A percentile compares a stretch with the other conserved stretches of the same genome.
Evolutionary conservation across 2,888 invertebrate species (phyloP).

Genomic region (Cephonodes hylas): DNA sequence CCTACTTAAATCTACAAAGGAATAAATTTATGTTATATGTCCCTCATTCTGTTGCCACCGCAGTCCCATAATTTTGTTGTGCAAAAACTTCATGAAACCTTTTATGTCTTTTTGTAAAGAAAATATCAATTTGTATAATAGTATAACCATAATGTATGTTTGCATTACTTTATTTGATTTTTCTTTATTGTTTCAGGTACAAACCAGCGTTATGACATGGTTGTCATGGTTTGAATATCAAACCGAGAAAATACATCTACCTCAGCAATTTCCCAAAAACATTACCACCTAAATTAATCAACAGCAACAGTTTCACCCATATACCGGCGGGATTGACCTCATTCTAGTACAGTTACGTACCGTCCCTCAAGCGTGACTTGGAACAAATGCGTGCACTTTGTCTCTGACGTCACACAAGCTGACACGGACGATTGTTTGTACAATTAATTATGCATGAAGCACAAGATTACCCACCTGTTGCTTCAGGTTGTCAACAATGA

Average conservation of each 20-base stretch:
- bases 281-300: not conserved
- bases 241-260: not conserved
- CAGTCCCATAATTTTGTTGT: no score
- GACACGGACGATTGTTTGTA: not conserved
- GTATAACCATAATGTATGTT: no score
- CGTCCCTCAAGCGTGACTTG: not conserved
- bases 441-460: not conserved
- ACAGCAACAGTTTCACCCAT: not conserved
- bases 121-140: no score
- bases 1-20: no score
- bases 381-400: not conserved
- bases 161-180: no score
- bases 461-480: not conserved
- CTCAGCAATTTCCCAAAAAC: not conserved
- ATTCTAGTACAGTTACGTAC: not conserved
- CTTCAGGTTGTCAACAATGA: not conserved
- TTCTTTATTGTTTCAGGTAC: not conserved
- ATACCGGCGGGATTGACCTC: not conserved
- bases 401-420: not conserved
- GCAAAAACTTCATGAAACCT: no score
- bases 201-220: not conserved
- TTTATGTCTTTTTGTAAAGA: no score
- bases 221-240: not conserved
- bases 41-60: no score
- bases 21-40: no score